Evolutionary conservation across 2,113 vertebrate species (phyloP).

Genomic region (Diphyllodes magnificus): DNA sequence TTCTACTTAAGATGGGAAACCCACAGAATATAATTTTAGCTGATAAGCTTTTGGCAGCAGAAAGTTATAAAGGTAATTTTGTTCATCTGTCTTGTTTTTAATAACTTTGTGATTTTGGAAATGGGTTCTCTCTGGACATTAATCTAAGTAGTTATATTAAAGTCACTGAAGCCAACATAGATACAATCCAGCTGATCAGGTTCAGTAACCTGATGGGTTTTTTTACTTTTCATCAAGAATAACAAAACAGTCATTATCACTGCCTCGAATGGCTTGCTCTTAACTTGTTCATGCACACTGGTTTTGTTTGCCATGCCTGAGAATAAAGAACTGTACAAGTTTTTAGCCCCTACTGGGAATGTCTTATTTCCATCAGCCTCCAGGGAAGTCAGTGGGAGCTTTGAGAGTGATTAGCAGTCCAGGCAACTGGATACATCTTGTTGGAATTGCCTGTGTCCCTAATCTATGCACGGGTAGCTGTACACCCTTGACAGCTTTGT

Average conservation of each 20-base stretch:
- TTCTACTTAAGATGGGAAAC: neutral
- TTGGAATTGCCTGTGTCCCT: neutral
- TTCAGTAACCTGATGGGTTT: neutral
- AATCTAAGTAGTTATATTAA: conserved; percentile 1
- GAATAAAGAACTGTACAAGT: neutral
- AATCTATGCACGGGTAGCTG: neutral
- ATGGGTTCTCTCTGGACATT: neutral
- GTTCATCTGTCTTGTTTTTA: neutral
- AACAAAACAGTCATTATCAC: neutral
- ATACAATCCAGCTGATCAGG: neutral
- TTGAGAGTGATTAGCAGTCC: neutral
- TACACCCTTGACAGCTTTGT: neutral
- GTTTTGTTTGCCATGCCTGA: neutral
- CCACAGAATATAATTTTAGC: neutral
- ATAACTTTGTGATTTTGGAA: conserved; percentile 1
- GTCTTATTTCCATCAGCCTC: neutral
- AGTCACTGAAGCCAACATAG: neutral
- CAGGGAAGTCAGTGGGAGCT: neutral
- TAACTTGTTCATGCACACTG: neutral
- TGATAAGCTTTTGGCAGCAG: conserved; percentile 1
- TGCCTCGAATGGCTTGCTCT: neutral
- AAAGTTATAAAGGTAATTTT: neutral
- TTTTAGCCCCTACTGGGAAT: neutral
- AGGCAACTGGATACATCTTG: neutral
- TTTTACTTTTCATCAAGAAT: neutral